Conservation (phyloP, 1,140 invertebrate genomes). For the Dreissena rostriformis region DNA sequence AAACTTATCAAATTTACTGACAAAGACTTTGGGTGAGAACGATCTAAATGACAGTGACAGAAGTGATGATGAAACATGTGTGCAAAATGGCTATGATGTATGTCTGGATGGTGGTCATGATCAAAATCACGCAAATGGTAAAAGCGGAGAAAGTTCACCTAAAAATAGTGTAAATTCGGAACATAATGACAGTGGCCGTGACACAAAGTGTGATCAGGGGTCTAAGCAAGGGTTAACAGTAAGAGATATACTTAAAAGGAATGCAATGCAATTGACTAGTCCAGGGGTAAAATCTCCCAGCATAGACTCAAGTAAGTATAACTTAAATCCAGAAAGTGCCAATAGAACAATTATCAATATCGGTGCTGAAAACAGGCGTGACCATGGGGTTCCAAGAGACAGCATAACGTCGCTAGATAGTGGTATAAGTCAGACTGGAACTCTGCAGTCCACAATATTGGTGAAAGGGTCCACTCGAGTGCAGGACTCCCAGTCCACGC, state of each 20-base stretch:
- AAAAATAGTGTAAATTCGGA: no score
- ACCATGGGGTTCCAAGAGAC: background rate
- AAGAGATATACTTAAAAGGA: conserved; percentile 48
- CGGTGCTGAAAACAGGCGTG: no score
- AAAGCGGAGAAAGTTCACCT: no score
- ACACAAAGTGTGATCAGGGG: no score
- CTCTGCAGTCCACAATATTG: background rate
- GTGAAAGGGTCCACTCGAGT: no score
- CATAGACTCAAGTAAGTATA: background rate
- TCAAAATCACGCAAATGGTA: background rate
- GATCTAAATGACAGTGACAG: conserved; percentile 63
- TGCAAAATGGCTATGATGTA: conserved; percentile 73
- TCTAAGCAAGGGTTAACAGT: conserved; percentile 19
- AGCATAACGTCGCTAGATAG: background rate
- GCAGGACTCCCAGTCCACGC: conserved; percentile 29
- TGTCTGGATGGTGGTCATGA: conserved; percentile 54
- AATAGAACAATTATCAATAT: no score
- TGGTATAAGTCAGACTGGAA: background rate
- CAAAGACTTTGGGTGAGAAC: conserved; percentile 42
- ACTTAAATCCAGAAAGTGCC: no score
- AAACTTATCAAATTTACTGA: conserved; percentile 47
- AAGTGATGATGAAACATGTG: conserved; percentile 72
- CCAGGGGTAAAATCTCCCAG: conserved; percentile 8
- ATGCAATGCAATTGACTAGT: conserved; percentile 32
- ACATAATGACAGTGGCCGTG: no score